phyloP scores from a whole-genome alignment of 2,113 vertebrate genomes.

The Bombycilla garrulus region DNA sequence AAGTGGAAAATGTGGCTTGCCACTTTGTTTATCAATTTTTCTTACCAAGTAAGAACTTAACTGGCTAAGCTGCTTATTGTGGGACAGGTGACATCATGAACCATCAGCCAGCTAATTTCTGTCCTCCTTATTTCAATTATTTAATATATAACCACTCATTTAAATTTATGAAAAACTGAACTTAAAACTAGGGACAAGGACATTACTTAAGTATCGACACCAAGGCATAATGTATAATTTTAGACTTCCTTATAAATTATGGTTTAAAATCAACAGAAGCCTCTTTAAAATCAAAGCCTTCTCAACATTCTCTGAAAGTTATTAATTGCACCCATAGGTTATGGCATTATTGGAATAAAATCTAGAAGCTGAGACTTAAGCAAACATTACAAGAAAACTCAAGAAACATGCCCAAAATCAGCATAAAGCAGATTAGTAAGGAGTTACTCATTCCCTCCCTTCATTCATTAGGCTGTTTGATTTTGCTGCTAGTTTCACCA shows the following conservation, averaged over 20 bases:
- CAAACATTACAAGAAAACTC: slow-evolving; percentile 56
- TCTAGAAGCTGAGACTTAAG: slow-evolving; percentile 50
- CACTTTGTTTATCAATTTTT: background rate
- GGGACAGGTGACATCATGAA: slow-evolving; percentile 37
- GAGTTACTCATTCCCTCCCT: slow-evolving; percentile 24
- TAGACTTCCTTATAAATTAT: slow-evolving; percentile 26
- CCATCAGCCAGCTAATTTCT: slow-evolving; percentile 27
- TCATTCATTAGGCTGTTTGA: slow-evolving; percentile 85
- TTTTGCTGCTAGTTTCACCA: slow-evolving; percentile 84
- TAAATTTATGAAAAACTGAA: slow-evolving; percentile 18
- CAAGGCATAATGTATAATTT: background rate
- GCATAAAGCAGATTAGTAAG: slow-evolving; percentile 44
- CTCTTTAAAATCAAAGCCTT: slow-evolving; percentile 24
- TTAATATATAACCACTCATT: slow-evolving; percentile 36
- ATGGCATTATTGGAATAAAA: slow-evolving; percentile 48
- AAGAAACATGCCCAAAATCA: slow-evolving; percentile 58
- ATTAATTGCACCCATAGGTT: background rate
- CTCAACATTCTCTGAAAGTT: background rate
- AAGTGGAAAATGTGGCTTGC: slow-evolving; percentile 13
- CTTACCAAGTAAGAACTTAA: slow-evolving; percentile 13
- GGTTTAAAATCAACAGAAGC: slow-evolving; percentile 13
- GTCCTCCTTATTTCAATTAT: slow-evolving; percentile 17
- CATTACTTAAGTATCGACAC: slow-evolving; percentile 16
- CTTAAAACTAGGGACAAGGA: slow-evolving; percentile 20
- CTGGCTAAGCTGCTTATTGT: slow-evolving; percentile 2